Evolutionary conservation across 2,113 vertebrate genomes (phyloP).

Genomic region (Nipponia nippon): DNA sequence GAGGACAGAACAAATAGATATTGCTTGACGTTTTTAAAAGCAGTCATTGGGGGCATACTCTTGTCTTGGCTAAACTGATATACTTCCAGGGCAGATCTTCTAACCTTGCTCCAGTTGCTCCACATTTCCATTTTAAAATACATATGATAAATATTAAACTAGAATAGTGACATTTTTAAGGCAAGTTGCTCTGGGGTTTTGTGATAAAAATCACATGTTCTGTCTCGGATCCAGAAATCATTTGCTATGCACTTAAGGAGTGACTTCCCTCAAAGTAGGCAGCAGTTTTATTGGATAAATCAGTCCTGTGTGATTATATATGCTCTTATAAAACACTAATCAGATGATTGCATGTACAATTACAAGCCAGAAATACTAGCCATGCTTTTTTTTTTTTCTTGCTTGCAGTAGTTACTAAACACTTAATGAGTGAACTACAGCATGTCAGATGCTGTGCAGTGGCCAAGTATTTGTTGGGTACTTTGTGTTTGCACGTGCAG

Average conservation of each 20-base stretch:
- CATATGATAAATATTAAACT: background rate
- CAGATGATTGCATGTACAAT: background rate
- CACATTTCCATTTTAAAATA: background rate
- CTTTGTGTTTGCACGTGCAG: background rate
- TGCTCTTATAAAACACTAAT: background rate
- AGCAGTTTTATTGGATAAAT: background rate
- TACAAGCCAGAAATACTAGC: background rate
- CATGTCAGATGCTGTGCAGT: background rate
- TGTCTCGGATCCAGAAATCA: background rate
- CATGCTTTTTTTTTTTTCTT: background rate
- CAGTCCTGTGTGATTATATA: background rate
- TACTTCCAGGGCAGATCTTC: background rate
- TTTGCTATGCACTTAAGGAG: background rate
- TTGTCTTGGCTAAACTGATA: background rate
- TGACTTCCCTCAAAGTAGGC: background rate
- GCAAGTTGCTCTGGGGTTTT: background rate
- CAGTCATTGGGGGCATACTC: fast-evolving
- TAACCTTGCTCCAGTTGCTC: background rate
- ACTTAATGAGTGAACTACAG: background rate
- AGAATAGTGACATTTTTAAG: background rate
- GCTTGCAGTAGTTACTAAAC: background rate
- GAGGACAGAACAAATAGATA: background rate
- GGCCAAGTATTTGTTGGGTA: background rate
- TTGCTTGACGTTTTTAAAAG: background rate
- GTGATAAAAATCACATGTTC: background rate